Evolutionary conservation across 2,888 invertebrate genomes (phyloP).

Genomic region (Acrocyrtus sp.): DNA sequence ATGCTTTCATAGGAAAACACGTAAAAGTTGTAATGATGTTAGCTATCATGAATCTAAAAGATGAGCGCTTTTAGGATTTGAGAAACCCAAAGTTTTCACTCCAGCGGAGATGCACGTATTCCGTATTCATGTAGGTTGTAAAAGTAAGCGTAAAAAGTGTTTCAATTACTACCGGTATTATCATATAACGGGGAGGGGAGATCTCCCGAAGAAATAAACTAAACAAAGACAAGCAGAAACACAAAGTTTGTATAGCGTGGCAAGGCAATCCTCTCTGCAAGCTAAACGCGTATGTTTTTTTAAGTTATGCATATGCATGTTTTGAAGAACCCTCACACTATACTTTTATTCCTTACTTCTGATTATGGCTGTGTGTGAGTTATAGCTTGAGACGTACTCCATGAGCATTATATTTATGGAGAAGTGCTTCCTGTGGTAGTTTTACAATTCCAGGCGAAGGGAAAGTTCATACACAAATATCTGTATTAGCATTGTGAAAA

Average conservation of each 20-base stretch:
- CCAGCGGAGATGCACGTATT: too few relatives aligned
- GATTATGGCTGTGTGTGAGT: too few relatives aligned
- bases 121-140: too few relatives aligned
- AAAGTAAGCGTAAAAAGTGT: too few relatives aligned
- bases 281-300: too few relatives aligned
- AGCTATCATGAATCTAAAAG: too few relatives aligned
- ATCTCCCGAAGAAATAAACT: neutral
- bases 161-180: neutral
- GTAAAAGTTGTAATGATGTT: too few relatives aligned
- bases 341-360: neutral
- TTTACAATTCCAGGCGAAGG: conserved; percentile 5
- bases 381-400: too few relatives aligned
- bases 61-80: too few relatives aligned
- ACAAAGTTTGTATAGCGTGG: neutral
- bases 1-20: too few relatives aligned
- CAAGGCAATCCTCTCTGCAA: too few relatives aligned
- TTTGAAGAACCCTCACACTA: neutral
- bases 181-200: neutral
- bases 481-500: conserved; percentile 4
- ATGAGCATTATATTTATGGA: neutral
- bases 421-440: neutral
- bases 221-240: neutral
- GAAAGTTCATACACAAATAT: conserved; percentile 15
- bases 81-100: too few relatives aligned
- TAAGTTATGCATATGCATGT: conserved; percentile 6